These are phyloP conservation scores for Psittacus erithacus DNA, from an alignment of 2,113 vertebrate species.

Conservation along the genomic window DNA sequence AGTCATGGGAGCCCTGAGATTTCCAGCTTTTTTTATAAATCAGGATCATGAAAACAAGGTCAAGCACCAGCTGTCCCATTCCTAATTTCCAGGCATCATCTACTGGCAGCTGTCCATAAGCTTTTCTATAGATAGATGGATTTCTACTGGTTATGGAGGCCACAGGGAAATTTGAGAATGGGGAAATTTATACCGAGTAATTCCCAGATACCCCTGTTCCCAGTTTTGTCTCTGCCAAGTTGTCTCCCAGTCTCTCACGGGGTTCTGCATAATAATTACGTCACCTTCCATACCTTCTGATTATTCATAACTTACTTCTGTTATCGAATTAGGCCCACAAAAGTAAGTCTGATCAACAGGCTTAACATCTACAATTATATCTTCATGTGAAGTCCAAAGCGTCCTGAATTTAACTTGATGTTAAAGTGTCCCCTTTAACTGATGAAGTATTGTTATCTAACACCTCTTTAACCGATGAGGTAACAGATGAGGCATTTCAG, in stretches of 20 bases:
- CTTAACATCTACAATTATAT: background rate
- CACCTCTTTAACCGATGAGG: background rate
- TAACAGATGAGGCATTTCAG: slow-evolving; percentile 8
- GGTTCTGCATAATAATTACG: background rate
- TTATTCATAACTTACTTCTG: background rate
- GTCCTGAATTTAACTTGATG: background rate
- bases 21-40: slow-evolving; percentile 39
- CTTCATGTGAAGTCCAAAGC: background rate
- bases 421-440: background rate
- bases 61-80: slow-evolving; percentile 51
- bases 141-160: slow-evolving; percentile 3
- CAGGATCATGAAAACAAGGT: slow-evolving; percentile 25
- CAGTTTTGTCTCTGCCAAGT: background rate
- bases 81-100: slow-evolving; percentile 45
- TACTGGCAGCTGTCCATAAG: slow-evolving; percentile 46
- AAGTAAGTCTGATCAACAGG: background rate
- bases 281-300: background rate
- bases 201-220: slow-evolving; percentile 2
- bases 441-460: background rate
- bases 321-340: background rate
- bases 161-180: slow-evolving; percentile 39
- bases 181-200: background rate
- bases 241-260: background rate
- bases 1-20: slow-evolving; percentile 8
- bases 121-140: slow-evolving; percentile 53